phyloP scores from a whole-genome alignment of 1,140 invertebrate genomes.

The Pygmarrhopalites habei region DNA sequence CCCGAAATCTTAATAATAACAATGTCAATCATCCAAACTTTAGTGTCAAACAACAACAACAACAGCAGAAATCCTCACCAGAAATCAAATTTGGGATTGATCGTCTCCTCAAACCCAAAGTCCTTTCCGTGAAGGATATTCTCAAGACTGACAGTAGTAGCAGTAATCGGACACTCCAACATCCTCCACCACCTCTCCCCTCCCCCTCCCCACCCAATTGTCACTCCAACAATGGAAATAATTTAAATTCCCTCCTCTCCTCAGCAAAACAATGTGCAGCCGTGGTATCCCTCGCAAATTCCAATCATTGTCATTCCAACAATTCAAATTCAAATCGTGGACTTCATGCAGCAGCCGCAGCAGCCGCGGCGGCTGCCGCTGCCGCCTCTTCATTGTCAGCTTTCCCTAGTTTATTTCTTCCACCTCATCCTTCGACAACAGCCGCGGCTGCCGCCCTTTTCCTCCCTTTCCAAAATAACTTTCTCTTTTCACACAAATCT shows the following conservation, averaged over 20 bases:
- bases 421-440: conserved; percentile 49
- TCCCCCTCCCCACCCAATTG: too few species aligned
- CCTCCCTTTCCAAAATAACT: conserved; percentile 33
- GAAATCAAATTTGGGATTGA: conserved; percentile 40
- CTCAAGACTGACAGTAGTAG: conserved; percentile 20
- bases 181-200: background rate
- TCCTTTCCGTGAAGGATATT: conserved; percentile 38
- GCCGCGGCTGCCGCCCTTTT: conserved; percentile 40
- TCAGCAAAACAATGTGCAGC: too few species aligned
- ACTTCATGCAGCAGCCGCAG: conserved; percentile 13
- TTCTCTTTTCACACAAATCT: conserved; percentile 27
- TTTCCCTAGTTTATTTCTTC: conserved; percentile 43
- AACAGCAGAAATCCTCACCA: conserved; percentile 3
- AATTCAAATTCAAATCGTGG: too few species aligned
- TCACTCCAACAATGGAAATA: too few species aligned
- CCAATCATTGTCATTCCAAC: too few species aligned
- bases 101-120: conserved; percentile 37
- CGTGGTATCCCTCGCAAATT: too few species aligned
- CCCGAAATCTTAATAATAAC: conserved; percentile 6
- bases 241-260: too few species aligned
- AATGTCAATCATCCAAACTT: conserved; percentile 2
- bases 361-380: conserved; percentile 50
- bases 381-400: conserved; percentile 35
- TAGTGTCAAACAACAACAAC: background rate
- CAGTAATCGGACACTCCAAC: background rate